These are phyloP conservation scores for Drosophila demipolita DNA, from an alignment of 2,888 invertebrate species.

Conservation along the genomic window DNA sequence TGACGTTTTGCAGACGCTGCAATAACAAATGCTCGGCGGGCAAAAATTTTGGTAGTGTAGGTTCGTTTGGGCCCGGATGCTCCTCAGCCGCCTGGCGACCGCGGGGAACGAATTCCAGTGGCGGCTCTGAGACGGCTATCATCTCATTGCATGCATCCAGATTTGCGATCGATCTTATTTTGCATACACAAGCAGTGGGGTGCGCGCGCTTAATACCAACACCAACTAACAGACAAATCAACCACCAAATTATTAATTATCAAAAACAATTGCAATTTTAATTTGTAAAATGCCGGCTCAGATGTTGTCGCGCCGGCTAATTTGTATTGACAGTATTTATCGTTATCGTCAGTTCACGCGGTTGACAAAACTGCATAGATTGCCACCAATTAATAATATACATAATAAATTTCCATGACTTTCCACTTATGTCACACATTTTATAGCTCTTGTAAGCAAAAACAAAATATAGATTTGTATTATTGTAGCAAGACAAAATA, in stretches of 20 bases:
- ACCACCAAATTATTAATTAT: not conserved
- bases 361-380: slow-evolving; percentile 5
- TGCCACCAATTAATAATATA: not conserved
- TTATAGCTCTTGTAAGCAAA: not conserved
- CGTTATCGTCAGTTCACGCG: slow-evolving; percentile 40
- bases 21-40: slow-evolving; percentile 89
- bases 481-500: not conserved
- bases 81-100: slow-evolving; percentile 92
- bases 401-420: not conserved
- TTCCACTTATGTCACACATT: not conserved
- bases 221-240: slow-evolving; percentile 10
- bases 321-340: slow-evolving; percentile 33
- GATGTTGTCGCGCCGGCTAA: slow-evolving; percentile 50
- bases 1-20: slow-evolving; percentile 91
- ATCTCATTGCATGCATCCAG: slow-evolving; percentile 94
- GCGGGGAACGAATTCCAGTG: slow-evolving; percentile 95
- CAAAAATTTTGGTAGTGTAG: slow-evolving; percentile 84
- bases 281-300: slow-evolving; percentile 45
- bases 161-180: slow-evolving; percentile 87
- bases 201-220: slow-evolving; percentile 20
- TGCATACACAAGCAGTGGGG: slow-evolving; percentile 29
- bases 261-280: not conserved
- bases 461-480: not conserved
- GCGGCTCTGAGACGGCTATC: slow-evolving; percentile 96
- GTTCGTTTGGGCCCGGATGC: slow-evolving; percentile 90